Conservation (phyloP, 1,140 invertebrate species). For the Zelostemma sp. region DNA sequence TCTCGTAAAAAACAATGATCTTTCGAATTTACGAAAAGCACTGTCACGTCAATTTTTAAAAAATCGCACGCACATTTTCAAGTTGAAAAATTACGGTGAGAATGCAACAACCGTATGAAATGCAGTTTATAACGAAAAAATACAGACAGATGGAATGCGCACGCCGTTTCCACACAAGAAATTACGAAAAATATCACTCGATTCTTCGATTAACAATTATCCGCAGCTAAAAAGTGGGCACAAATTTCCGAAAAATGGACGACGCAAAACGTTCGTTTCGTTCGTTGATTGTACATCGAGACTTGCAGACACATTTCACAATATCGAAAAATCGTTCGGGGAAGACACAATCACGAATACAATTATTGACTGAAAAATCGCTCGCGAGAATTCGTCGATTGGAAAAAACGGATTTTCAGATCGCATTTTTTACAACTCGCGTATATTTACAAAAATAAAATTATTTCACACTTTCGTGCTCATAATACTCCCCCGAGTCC, state of each 20-base stretch:
- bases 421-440: not conserved
- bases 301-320: constrained; percentile 30
- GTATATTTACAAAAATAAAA: constrained; percentile 48
- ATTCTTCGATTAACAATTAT: not conserved
- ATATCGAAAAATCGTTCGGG: constrained; percentile 15
- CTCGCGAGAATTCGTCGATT: not conserved
- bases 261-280: constrained; percentile 4
- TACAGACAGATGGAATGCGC: constrained; percentile 38
- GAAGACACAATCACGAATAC: constrained; percentile 34
- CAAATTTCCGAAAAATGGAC: constrained; percentile 10
- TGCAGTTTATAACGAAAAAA: constrained; percentile 32
- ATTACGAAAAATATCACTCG: not conserved
- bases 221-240: not conserved
- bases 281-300: constrained; percentile 40
- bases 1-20: not conserved
- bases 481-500: too few species aligned
- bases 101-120: constrained; percentile 29
- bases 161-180: constrained; percentile 19
- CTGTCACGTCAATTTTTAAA: not conserved
- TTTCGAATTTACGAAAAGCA: not conserved
- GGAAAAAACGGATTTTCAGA: not conserved
- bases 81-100: not conserved
- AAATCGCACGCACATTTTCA: too few species aligned
- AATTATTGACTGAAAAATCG: constrained; percentile 35
- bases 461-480: too few species aligned